A percentile compares a stretch with the other conserved stretches of the same genome.
Evolutionary conservation across 2,797 vertebrate genomes (phyloP).

Genomic region (Phaenicophaeus curvirostris): DNA sequence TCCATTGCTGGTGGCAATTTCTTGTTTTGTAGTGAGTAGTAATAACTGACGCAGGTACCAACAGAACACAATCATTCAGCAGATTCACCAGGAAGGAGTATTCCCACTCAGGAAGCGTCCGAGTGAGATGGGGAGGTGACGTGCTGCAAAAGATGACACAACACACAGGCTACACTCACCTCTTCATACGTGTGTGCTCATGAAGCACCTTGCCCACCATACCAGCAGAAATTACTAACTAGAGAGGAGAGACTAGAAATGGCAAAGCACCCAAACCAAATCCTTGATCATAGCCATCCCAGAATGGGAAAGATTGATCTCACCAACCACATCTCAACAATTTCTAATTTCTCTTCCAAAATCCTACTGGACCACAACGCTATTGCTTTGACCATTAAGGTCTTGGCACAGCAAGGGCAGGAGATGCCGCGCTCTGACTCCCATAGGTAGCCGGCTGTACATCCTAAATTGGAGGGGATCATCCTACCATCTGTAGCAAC

Average conservation of each 20-base stretch:
- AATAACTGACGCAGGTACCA: background rate
- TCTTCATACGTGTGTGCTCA: background rate
- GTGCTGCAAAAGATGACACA: background rate
- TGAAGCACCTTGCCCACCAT: background rate
- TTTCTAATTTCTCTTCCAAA: background rate
- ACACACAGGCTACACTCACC: no score
- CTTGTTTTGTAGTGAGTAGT: fast-evolving
- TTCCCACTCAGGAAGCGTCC: background rate
- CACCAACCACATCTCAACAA: background rate
- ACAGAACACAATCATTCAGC: fast-evolving
- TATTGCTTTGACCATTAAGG: background rate
- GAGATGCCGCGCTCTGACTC: background rate
- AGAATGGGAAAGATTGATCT: fast-evolving
- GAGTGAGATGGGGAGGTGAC: background rate
- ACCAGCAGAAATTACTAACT: background rate
- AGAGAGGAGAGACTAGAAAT: background rate
- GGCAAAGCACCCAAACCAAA: background rate
- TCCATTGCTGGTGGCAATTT: background rate
- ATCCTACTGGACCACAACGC: background rate
- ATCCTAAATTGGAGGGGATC: background rate
- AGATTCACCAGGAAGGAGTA: background rate
- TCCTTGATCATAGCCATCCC: background rate
- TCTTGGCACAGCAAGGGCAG: background rate
- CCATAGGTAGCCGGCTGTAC: background rate
- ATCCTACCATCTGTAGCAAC: background rate